Base-by-base conservation (phyloP, 2,113 vertebrate genomes). In the Rhea pennata region DNA sequence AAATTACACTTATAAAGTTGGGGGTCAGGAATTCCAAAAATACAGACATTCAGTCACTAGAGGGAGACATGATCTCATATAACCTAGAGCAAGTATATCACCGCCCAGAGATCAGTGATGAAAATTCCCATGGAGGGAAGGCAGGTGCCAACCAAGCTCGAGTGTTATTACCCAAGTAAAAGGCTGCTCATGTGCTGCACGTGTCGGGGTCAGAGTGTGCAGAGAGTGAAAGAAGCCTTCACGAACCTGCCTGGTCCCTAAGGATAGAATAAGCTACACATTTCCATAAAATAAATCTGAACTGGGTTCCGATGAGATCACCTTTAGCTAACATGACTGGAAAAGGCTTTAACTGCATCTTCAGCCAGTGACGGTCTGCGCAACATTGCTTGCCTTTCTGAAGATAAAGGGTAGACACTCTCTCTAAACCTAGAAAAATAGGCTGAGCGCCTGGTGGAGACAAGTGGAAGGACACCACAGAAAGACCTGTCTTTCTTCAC, bases 11-110 rank as follows among this genome's bases (percentile, higher is more conserved):
- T 87, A 42, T 84, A 70, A 90, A 71, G 64, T 6, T 48, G 66
- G 46, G 31, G 88, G 80, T 93, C 74, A 87, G 1, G 40, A 33
- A 81, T 92, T 94, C 62, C 29, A 91, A 92, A 92, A 93, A 88
- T 85, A 15, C 23, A 81, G 62, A 14, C 15, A 17, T 94, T 92
- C 79, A 80, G 95, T 93, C 91, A 94, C 96, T 94, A 96, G 92
- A 95, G 95, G 92, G 91, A 96, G 96, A 96, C 64, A 85, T 10
- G 64, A 89, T 96, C 42, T 62, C 46, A 0, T 73, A 33, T 76
- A 96, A 95, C 66, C 79, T 46, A 22, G 58, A 91, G 74, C 27
- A 50, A 2, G 15, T 65, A 62, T 66, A 20, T 56, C n/a, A 72
- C 65, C 51, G 12, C 5, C 1, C 33, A 50, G 74, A 48, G n/a